Percentiles rank a stretch among this genome's conserved stretches.
Evolutionary conservation across 2,113 vertebrate species (phyloP).

Genomic region (Periophthalmus modestus): DNA sequence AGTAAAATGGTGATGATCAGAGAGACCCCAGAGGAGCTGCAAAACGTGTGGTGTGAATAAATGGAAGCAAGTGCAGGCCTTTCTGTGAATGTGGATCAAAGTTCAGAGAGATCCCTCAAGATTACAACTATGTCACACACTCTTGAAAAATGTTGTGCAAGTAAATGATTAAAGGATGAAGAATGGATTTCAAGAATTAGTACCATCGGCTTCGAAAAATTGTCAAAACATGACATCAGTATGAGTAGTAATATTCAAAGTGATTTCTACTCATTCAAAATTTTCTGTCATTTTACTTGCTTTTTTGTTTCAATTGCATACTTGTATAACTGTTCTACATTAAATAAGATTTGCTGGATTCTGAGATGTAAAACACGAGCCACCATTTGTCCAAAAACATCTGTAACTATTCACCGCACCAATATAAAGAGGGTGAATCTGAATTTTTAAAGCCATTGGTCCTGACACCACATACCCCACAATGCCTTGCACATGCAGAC

Average conservation of each 20-base stretch:
- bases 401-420: slow-evolving; percentile 21
- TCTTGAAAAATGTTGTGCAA: background rate
- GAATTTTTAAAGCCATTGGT: slow-evolving; percentile 24
- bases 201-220: too few species aligned
- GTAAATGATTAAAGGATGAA: background rate
- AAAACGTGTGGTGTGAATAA: slow-evolving; percentile 38
- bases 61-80: slow-evolving; percentile 12
- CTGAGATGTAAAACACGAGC: background rate
- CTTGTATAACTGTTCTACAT: background rate
- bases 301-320: background rate
- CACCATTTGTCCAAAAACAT: slow-evolving; percentile 9
- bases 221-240: too few species aligned
- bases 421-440: slow-evolving; percentile 27
- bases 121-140: slow-evolving; percentile 13
- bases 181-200: background rate
- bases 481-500: slow-evolving; percentile 15
- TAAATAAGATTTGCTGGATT: background rate
- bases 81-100: slow-evolving; percentile 24
- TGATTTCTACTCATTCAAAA: background rate
- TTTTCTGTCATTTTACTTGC: background rate
- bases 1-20: slow-evolving; percentile 49
- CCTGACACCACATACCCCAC: slow-evolving; percentile 17
- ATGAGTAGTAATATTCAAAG: background rate
- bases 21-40: slow-evolving; percentile 39
- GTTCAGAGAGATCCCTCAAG: slow-evolving; percentile 28